A percentile compares a stretch with the other conserved stretches of the same genome.
Conservation (phyloP, 2,888 invertebrate genomes). For the Corbicula japonica region DNA sequence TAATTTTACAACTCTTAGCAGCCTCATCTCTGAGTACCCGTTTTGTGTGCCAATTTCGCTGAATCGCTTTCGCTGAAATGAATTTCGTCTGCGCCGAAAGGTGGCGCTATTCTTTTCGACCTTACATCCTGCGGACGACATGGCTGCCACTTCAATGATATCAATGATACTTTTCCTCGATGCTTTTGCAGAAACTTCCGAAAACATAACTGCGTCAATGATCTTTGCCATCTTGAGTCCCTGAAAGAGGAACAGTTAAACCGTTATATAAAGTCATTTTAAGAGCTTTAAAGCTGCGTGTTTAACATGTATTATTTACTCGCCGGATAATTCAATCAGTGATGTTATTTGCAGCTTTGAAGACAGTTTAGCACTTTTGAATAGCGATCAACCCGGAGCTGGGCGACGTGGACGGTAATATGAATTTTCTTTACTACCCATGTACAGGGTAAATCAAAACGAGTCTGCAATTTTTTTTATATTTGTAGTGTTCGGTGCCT, state of each 20-base stretch:
- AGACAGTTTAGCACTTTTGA: no score
- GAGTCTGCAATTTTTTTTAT: no score
- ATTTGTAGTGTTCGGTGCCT: no score
- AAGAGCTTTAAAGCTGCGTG: no score
- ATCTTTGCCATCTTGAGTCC: conserved; percentile 90
- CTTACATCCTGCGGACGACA: conserved; percentile 84
- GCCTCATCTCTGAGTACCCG: conserved; percentile 77
- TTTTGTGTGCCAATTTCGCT: conserved; percentile 79
- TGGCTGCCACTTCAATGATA: conserved; percentile 90
- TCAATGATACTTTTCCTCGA: conserved; percentile 90
- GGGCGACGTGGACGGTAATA: no score
- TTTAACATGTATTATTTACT: no score
- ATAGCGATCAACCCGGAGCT: no score
- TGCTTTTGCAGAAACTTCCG: conserved; percentile 90
- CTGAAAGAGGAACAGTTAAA: conserved; percentile 86
- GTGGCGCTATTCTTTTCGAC: conserved; percentile 53
- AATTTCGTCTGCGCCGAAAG: conserved; percentile 72
- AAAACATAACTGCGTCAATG: conserved; percentile 90
- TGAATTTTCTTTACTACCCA: no score
- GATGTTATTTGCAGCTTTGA: no score
- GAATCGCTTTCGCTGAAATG: conserved; percentile 74
- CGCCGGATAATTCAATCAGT: no score
- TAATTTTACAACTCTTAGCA: conserved; percentile 79
- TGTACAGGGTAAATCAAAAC: no score
- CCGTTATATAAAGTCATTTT: no score